Evolutionary conservation across 2,797 vertebrate species (phyloP).

Genomic region (Smutsia gigantea): DNA sequence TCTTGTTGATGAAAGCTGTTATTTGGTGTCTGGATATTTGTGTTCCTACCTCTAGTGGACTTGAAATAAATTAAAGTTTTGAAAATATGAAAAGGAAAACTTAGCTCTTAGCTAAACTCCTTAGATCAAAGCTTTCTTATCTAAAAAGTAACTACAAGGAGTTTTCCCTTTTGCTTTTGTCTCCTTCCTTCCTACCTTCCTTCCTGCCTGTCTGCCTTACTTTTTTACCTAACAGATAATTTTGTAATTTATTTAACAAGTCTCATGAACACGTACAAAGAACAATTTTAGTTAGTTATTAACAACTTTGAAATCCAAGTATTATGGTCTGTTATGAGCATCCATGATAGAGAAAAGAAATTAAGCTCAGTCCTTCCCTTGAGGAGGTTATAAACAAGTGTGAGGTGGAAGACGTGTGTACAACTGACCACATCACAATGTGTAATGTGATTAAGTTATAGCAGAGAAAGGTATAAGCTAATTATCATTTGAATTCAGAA

Average conservation of each 20-base stretch:
- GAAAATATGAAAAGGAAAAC: conserved; percentile 31
- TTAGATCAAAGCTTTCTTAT: background rate
- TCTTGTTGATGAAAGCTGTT: conserved; percentile 50
- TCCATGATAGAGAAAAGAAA: background rate
- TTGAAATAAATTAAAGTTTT: conserved; percentile 61
- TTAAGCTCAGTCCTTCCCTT: background rate
- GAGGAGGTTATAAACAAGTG: background rate
- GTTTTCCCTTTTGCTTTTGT: background rate
- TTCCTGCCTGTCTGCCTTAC: background rate
- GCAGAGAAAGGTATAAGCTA: background rate
- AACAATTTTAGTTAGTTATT: background rate
- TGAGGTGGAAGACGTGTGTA: background rate
- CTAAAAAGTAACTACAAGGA: background rate
- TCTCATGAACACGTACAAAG: background rate
- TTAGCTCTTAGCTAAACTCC: conserved; percentile 22
- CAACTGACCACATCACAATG: background rate
- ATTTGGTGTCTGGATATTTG: conserved; percentile 25
- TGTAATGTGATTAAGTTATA: background rate
- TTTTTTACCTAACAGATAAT: background rate
- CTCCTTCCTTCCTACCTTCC: background rate
- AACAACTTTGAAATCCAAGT: background rate
- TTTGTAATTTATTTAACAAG: conserved; percentile 9
- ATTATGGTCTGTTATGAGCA: background rate
- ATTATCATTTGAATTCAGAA: background rate
- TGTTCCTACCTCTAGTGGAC: background rate